phyloP scores from a whole-genome alignment of 2,797 vertebrate genomes.

The Sebastiscus albofasciatus region DNA sequence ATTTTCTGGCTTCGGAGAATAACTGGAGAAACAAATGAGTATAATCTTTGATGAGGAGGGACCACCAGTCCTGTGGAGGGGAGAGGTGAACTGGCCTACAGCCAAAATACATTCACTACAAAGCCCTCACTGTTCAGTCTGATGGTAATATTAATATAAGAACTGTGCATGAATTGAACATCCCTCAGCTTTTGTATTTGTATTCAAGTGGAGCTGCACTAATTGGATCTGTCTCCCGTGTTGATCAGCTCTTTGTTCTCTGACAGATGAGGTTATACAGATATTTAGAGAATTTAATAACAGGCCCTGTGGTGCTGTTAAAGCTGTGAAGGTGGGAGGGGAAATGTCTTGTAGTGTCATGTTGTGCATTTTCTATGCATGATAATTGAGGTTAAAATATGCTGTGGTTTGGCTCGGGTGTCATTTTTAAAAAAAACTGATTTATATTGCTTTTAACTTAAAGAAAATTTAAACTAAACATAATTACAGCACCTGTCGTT shows the following conservation, averaged over 20 bases:
- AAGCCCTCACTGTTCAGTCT: conserved; percentile 19
- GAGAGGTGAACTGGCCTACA: conserved; percentile 25
- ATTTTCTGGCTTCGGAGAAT: conserved; percentile 17
- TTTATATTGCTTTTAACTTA: neutral
- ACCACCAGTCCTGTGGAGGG: conserved; percentile 43
- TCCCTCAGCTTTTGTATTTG: conserved; percentile 2
- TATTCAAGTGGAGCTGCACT: neutral
- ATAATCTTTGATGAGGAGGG: conserved; percentile 36
- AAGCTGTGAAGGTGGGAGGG: neutral
- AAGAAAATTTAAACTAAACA: neutral
- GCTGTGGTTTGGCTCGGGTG: neutral
- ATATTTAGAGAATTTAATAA: neutral
- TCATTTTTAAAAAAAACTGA: neutral
- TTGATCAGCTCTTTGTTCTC: neutral
- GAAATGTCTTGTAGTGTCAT: neutral
- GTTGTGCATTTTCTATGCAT: neutral
- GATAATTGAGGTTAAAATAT: neutral
- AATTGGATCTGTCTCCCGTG: neutral
- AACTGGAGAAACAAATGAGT: conserved; percentile 22
- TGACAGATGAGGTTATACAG: neutral
- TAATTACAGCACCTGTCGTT: neutral
- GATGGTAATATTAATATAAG: conserved; percentile 16
- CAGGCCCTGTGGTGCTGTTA: neutral
- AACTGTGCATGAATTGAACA: conserved; percentile 14
- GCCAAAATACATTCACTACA: conserved; percentile 50